A percentile compares a stretch with the other conserved stretches of the same genome.
Conservation (phyloP, 1,140 invertebrate species). For the Anoplolepis gracilipes region DNA sequence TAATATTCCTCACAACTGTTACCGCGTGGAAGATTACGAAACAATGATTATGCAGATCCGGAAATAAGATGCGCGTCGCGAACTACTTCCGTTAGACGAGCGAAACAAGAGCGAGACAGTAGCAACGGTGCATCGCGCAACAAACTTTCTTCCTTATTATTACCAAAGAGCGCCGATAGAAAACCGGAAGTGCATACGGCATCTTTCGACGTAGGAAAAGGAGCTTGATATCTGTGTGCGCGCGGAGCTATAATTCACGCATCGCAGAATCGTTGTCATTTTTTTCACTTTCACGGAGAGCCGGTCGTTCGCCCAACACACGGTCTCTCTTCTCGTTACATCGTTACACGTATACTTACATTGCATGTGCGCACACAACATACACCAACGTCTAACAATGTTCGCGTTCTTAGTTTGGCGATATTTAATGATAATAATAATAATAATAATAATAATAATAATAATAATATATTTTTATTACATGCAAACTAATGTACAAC, state of each 20-base stretch:
- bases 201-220: conserved; percentile 72
- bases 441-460: no score
- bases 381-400: not conserved
- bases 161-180: conserved; percentile 72
- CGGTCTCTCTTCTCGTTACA: conserved; percentile 7
- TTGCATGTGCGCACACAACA: not conserved
- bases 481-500: no score
- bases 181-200: conserved; percentile 76
- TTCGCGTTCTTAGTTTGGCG: not conserved
- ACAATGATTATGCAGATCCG: conserved; percentile 31
- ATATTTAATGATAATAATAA: not conserved
- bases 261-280: conserved; percentile 79
- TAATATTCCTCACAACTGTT: not conserved
- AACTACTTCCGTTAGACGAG: not conserved
- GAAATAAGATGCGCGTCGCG: not conserved
- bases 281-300: conserved; percentile 81
- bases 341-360: not conserved
- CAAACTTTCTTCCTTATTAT: conserved; percentile 74
- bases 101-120: not conserved
- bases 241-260: conserved; percentile 77
- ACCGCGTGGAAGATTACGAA: not conserved
- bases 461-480: no score
- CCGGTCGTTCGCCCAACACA: conserved; percentile 45
- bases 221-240: conserved; percentile 57
- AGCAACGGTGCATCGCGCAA: conserved; percentile 14